Conservation (phyloP, 2,888 invertebrate species). For the Electrophaes corylata region DNA sequence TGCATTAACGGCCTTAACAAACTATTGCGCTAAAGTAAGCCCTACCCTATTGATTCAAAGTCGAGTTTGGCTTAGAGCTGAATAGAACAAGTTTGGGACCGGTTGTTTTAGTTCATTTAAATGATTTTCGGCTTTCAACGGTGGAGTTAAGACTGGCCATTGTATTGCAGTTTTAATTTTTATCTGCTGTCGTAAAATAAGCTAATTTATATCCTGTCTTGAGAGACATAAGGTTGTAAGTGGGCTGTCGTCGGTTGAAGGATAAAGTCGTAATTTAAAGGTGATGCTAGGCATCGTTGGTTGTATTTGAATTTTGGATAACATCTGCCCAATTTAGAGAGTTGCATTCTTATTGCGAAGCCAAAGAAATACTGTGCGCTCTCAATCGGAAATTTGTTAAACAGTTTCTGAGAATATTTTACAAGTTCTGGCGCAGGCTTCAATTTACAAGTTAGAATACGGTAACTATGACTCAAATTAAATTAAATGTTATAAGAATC, state of each 20-base stretch:
- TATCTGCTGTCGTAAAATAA: constrained; percentile 38
- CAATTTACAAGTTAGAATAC: constrained; percentile 4
- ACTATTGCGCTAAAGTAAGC: constrained; percentile 50
- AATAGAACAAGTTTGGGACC: constrained; percentile 47
- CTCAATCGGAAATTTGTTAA: constrained; percentile 30
- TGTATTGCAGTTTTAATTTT: constrained; percentile 47
- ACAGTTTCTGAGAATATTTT: constrained; percentile 19
- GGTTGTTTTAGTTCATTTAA: constrained; percentile 51
- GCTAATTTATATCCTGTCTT: constrained; percentile 41
- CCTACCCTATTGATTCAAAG: constrained; percentile 51
- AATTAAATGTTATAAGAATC: too few relatives aligned
- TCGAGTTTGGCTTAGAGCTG: constrained; percentile 46
- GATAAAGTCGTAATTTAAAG: constrained; percentile 51
- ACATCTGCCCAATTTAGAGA: constrained; percentile 48
- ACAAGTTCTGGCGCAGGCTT: constrained; percentile 5
- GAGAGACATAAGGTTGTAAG: constrained; percentile 40
- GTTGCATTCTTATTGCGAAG: constrained; percentile 41
- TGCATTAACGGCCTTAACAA: constrained; percentile 50
- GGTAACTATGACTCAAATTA: neutral
- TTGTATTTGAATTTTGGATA: constrained; percentile 52
- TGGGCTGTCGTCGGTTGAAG: constrained; percentile 43
- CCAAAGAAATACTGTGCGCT: constrained; percentile 20
- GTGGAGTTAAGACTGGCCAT: constrained; percentile 55
- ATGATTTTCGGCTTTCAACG: constrained; percentile 56
- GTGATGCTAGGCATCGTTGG: constrained; percentile 52